These are phyloP conservation scores for Agrotis puta DNA, from an alignment of 2,888 invertebrate genomes.

Conservation along the genomic window DNA sequence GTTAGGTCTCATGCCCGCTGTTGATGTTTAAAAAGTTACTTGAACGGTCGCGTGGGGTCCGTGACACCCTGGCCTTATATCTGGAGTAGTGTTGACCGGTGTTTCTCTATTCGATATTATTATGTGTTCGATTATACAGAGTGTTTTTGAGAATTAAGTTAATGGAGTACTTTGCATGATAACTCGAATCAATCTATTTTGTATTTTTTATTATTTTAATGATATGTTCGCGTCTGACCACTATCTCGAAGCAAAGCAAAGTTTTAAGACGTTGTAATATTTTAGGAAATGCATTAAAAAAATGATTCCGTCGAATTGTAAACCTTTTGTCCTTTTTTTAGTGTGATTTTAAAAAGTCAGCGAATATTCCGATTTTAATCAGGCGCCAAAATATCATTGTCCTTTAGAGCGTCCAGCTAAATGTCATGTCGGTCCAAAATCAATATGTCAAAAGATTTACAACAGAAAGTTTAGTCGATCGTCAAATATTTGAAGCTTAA, in stretches of 20 bases:
- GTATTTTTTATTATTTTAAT: too few species aligned
- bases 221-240: too few species aligned
- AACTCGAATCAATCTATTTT: background rate
- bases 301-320: too few species aligned
- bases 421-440: background rate
- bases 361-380: too few species aligned
- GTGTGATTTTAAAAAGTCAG: too few species aligned
- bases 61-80: background rate
- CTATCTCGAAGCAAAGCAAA: too few species aligned
- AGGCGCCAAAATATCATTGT: too few species aligned
- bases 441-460: background rate
- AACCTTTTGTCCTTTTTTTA: too few species aligned
- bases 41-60: background rate
- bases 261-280: too few species aligned
- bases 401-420: background rate
- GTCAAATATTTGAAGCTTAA: constrained; percentile 13
- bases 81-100: background rate
- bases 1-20: constrained; percentile 4
- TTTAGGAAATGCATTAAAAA: too few species aligned
- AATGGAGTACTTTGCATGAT: background rate
- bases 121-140: background rate
- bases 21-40: background rate
- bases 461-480: constrained; percentile 1
- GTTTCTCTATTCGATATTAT: background rate
- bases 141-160: background rate